Conservation (phyloP, 2,113 vertebrate species). For the Edolisoma coerulescens region DNA sequence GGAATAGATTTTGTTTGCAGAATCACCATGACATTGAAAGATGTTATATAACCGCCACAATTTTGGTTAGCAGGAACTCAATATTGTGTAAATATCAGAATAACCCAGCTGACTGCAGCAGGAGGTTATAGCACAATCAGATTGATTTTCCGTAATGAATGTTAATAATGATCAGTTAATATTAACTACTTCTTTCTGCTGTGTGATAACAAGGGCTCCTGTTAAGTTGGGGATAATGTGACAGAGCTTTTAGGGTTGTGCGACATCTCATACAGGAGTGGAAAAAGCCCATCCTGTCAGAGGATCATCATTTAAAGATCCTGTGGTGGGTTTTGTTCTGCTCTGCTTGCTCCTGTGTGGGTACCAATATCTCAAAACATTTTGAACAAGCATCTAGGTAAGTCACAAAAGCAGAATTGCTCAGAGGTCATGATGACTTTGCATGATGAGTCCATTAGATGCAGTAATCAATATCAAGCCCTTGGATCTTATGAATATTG, state of each 20-base stretch:
- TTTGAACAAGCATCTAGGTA: neutral
- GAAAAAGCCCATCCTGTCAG: neutral
- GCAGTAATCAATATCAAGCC: slow-evolving; percentile 71
- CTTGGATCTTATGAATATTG: slow-evolving; percentile 76
- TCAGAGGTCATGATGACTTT: slow-evolving; percentile 58
- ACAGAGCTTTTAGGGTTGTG: neutral
- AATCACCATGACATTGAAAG: slow-evolving; percentile 29
- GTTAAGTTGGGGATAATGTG: neutral
- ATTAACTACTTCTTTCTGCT: slow-evolving; percentile 41
- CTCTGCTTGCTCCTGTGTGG: neutral
- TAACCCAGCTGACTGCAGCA: neutral
- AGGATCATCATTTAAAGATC: neutral
- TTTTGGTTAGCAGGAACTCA: slow-evolving; percentile 8
- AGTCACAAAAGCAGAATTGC: neutral
- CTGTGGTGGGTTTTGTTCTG: neutral
- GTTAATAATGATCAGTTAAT: slow-evolving; percentile 49
- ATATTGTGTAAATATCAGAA: slow-evolving; percentile 47
- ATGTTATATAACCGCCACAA: neutral
- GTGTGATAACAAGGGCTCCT: slow-evolving; percentile 27
- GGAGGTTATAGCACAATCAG: neutral
- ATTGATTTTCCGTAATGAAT: slow-evolving; percentile 10
- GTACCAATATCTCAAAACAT: neutral
- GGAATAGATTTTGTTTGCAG: slow-evolving; percentile 13
- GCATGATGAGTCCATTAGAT: slow-evolving; percentile 75
- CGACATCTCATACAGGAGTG: neutral